Percentiles rank a stretch among this genome's conserved stretches.
Conservation (phyloP, 2,888 invertebrate genomes). For the Sympetrum striolatum region DNA sequence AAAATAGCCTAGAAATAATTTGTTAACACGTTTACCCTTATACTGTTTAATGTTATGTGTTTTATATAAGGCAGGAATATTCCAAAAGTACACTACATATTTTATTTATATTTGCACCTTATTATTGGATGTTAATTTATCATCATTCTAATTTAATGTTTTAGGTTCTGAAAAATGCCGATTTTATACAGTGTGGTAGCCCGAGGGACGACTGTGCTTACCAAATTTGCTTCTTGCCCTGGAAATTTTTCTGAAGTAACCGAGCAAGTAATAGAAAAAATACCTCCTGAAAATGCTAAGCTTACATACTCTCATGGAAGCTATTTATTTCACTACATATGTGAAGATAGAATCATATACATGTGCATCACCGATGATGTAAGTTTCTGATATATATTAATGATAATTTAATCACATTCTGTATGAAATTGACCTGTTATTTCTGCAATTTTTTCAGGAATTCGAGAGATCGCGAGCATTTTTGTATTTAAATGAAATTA, state of each 20-base stretch:
- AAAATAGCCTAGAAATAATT: no score
- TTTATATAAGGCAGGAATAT: no score
- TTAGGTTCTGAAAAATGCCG: slow-evolving; percentile 70
- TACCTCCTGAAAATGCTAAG: slow-evolving; percentile 87
- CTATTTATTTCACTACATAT: slow-evolving; percentile 91
- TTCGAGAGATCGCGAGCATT: slow-evolving; percentile 93
- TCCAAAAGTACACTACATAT: no score
- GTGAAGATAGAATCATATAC: slow-evolving; percentile 85
- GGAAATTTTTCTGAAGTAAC: slow-evolving; percentile 96
- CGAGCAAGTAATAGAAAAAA: slow-evolving; percentile 87
- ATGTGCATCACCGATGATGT: slow-evolving; percentile 96
- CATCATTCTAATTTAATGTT: not conserved
- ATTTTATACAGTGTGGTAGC: slow-evolving; percentile 90
- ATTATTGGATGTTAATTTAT: no score
- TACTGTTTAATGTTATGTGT: no score
- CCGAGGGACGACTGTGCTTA: slow-evolving; percentile 82
- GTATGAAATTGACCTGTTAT: not conserved
- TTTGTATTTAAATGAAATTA: slow-evolving; percentile 87
- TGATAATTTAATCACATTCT: not conserved
- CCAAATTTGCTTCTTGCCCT: slow-evolving; percentile 90
- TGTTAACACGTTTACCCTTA: no score
- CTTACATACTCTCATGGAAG: slow-evolving; percentile 92
- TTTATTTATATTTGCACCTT: no score
- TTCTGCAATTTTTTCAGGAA: slow-evolving; percentile 69
- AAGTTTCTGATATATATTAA: slow-evolving; percentile 59